Evolutionary conservation across 1,140 invertebrate species (phyloP).

Genomic region (Drosophila virilis): DNA sequence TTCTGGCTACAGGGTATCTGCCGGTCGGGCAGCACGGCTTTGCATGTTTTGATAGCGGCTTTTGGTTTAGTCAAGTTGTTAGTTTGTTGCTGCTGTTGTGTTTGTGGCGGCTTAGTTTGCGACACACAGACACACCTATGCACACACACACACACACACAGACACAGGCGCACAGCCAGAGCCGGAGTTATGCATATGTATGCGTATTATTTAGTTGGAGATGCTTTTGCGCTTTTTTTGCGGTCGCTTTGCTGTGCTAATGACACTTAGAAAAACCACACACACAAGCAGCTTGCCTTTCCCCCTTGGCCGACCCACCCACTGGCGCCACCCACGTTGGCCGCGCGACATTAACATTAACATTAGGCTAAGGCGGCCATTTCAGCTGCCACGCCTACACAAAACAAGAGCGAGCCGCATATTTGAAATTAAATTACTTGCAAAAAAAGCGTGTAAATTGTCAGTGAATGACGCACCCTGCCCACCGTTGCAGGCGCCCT

Average conservation of each 20-base stretch:
- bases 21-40: neutral
- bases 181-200: conserved; percentile 57
- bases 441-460: conserved; percentile 81
- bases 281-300: conserved; percentile 3
- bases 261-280: conserved; percentile 66
- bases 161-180: conserved; percentile 7
- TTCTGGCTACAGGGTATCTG: neutral
- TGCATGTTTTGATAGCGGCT: conserved; percentile 5
- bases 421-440: conserved; percentile 82
- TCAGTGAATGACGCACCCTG: conserved; percentile 60
- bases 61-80: conserved; percentile 48
- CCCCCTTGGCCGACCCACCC: neutral
- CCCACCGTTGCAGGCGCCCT: too few species aligned
- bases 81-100: conserved; percentile 37
- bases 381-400: conserved; percentile 56
- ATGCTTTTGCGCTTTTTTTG: conserved; percentile 80
- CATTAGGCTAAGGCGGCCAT: conserved; percentile 18
- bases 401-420: conserved; percentile 39
- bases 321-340: neutral
- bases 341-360: conserved; percentile 28
- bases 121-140: conserved; percentile 30
- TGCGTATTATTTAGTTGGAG: conserved; percentile 53
- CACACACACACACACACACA: conserved; percentile 23
- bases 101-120: conserved; percentile 53
- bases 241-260: conserved; percentile 80